These are phyloP conservation scores for Scelioninae gen. 2 DNA, from an alignment of 2,888 invertebrate genomes.

Conservation along the genomic window DNA sequence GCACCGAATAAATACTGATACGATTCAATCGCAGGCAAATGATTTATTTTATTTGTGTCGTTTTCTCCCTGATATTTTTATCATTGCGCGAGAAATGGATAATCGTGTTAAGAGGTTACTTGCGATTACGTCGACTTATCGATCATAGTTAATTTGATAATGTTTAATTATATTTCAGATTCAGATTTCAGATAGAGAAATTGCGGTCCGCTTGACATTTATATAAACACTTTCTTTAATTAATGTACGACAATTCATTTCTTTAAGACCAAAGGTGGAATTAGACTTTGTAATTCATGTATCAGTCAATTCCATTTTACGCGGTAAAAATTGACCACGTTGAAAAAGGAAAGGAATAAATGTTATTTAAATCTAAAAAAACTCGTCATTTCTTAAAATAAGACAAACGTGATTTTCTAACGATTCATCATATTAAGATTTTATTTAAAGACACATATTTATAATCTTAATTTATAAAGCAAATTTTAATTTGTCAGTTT, in stretches of 20 bases:
- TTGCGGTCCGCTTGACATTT: conserved; percentile 11
- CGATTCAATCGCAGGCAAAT: too few species aligned
- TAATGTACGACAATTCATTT: conserved; percentile 6
- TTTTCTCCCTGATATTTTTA: conserved; percentile 19
- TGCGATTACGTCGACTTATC: conserved; percentile 35
- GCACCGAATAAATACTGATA: too few species aligned
- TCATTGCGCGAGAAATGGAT: conserved; percentile 30
- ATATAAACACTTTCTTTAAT: conserved; percentile 21
- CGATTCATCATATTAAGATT: too few species aligned
- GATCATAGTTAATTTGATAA: conserved; percentile 41
- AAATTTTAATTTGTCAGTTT: too few species aligned
- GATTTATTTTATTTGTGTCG: not conserved
- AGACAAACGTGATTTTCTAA: too few species aligned
- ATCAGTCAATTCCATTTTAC: too few species aligned
- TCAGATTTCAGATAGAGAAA: conserved; percentile 30
- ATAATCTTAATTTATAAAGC: too few species aligned
- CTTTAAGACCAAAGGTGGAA: not conserved
- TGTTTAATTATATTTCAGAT: not conserved
- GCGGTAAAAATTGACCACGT: too few species aligned
- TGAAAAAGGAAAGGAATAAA: too few species aligned
- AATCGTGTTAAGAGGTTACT: conserved; percentile 47
- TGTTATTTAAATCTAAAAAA: too few species aligned
- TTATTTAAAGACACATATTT: too few species aligned
- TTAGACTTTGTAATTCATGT: not conserved
- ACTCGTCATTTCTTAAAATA: too few species aligned